These are phyloP conservation scores for Steromphala cineraria DNA, from an alignment of 2,888 invertebrate genomes.

Conservation along the genomic window DNA sequence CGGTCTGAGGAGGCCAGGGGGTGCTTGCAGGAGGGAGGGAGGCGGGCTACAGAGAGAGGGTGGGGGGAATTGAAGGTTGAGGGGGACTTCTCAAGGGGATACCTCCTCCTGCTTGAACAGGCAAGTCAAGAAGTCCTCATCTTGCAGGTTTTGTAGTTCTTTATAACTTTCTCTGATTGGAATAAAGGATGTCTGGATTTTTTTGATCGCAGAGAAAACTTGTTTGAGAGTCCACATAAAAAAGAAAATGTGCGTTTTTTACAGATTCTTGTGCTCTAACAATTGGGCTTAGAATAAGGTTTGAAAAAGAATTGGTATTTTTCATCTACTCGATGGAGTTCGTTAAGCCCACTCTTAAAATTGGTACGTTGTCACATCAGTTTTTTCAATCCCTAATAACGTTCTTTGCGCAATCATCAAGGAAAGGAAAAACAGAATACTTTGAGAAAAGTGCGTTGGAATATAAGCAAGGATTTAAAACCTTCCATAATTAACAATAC, in stretches of 20 bases:
- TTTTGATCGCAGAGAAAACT: background rate
- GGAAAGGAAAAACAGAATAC: too few species aligned
- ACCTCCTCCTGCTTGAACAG: background rate
- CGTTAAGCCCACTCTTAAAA: too few species aligned
- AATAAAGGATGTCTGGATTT: background rate
- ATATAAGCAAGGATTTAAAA: too few species aligned
- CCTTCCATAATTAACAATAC: too few species aligned
- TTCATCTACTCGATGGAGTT: too few species aligned
- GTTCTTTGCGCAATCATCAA: too few species aligned
- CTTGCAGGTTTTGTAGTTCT: constrained; percentile 7
- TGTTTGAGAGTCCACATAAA: background rate
- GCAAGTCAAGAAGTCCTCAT: background rate
- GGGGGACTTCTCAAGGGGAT: background rate
- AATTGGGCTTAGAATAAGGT: background rate
- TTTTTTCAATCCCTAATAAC: too few species aligned
- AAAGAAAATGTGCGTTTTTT: background rate
- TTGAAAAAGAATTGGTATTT: too few species aligned
- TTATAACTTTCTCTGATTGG: constrained; percentile 2
- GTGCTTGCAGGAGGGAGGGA: background rate
- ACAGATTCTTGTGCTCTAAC: background rate
- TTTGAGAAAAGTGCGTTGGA: too few species aligned
- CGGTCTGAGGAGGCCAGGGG: background rate
- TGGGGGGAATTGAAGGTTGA: background rate
- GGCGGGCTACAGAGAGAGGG: constrained; percentile 8
- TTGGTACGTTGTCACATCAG: too few species aligned